Evolutionary conservation across 2,888 invertebrate genomes (phyloP), one percentile per base, ranked within the genome.

Genomic region (Eubasilissa splendida): DNA sequence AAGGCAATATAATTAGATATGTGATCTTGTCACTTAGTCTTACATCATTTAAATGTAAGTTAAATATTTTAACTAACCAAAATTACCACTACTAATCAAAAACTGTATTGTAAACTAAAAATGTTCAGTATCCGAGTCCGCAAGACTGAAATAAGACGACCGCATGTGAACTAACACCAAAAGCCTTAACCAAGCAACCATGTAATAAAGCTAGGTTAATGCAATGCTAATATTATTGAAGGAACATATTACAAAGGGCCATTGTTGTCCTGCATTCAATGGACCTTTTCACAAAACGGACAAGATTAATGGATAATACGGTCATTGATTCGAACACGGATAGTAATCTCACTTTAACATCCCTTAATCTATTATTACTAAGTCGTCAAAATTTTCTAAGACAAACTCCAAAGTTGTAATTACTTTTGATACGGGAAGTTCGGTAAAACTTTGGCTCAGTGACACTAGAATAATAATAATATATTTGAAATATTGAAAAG

Each of bases 281-380:
- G 58, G 74, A 59, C 42, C 58, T 59, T 56, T 58, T 74, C 74
- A 74, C 50, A 50, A 59, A 58, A 74, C 59, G 58, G 74, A 74
- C 74, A 74, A 74, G 74, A 74, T 74, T 74, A 74, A 74, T 74
- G 74, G 58, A 50, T 59, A 14, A 71, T 71, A 31, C 14, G 22
- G 54, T 53, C 71, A 71, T 71, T 54, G 54, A 71, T 54, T 71
- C 71, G 54, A 71, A 71, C 71, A 71, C 71, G 10, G 53, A 71
- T 71, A 33, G 54, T 53, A 71, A 54, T 53, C 58, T n/a, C 58
- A 58, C 58, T 58, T 58, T n/a, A 58, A 58, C 58, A n/a, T n/a
- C 58, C 4, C 22, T 31, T 53, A 71, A 71, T 71, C 54, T 53
- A 71, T 71, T 71, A 71, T 71, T 54, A 22, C 71, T 53, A 10